Conservation (phyloP, 2,888 invertebrate genomes). For the Deilephila elpenor region DNA sequence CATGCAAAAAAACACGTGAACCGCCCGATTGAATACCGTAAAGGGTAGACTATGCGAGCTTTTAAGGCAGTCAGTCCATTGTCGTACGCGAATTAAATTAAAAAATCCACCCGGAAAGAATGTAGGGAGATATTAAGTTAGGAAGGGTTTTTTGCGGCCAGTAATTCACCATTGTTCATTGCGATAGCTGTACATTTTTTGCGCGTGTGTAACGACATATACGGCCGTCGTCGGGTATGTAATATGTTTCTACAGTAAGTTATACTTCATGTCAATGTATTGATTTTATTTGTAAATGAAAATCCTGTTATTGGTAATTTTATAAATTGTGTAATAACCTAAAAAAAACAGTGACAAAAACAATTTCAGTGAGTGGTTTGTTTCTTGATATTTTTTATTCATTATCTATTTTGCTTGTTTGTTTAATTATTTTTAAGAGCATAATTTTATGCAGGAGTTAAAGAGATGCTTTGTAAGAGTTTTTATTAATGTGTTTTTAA, state of each 20-base stretch:
- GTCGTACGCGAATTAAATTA: slow-evolving; percentile 64
- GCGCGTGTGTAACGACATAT: background rate
- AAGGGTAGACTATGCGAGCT: slow-evolving; percentile 58
- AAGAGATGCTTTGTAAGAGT: too few relatives aligned
- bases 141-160: slow-evolving; percentile 23
- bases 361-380: too few relatives aligned
- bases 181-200: slow-evolving; percentile 28
- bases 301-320: background rate
- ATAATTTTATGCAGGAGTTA: too few relatives aligned
- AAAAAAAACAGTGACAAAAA: too few relatives aligned
- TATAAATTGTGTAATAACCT: too few relatives aligned
- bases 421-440: too few relatives aligned
- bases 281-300: background rate
- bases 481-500: too few relatives aligned
- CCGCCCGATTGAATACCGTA: slow-evolving; percentile 68
- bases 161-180: slow-evolving; percentile 43
- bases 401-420: too few relatives aligned
- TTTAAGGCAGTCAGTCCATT: slow-evolving; percentile 65
- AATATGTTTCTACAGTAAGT: background rate
- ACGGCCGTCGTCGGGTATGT: background rate
- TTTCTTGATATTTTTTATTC: too few relatives aligned
- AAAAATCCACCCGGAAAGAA: slow-evolving; percentile 59
- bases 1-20: slow-evolving; percentile 62
- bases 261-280: background rate
- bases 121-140: slow-evolving; percentile 33